Percentiles rank a stretch among this genome's conserved stretches.
Evolutionary conservation across 2,113 vertebrate species (phyloP).

Genomic region (Serilophus lunatus): DNA sequence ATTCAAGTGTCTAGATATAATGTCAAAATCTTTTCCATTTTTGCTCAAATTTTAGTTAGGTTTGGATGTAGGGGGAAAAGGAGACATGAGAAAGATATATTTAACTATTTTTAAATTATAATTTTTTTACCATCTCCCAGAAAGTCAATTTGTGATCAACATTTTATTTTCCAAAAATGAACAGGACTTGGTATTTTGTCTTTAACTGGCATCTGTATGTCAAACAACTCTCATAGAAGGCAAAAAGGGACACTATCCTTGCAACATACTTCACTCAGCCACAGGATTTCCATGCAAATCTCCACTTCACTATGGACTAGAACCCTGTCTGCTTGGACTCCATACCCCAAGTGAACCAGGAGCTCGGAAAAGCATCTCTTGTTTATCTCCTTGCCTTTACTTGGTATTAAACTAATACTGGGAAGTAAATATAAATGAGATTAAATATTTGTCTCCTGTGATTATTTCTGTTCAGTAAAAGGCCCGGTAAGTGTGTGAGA

Average conservation of each 20-base stretch:
- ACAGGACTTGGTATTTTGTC: neutral
- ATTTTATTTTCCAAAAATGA: neutral
- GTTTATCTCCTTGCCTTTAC: neutral
- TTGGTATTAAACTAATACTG: neutral
- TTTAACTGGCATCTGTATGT: neutral
- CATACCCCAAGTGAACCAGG: neutral
- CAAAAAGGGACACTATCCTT: neutral
- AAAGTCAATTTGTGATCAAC: neutral
- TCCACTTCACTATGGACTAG: neutral
- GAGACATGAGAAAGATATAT: neutral
- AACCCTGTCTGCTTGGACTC: neutral
- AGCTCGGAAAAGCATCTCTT: neutral
- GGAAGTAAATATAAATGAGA: neutral
- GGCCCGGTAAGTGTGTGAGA: neutral
- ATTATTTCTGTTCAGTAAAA: neutral
- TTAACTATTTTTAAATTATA: neutral
- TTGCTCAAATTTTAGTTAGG: neutral
- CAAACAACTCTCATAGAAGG: neutral
- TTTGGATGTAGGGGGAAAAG: neutral
- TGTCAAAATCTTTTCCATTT: neutral
- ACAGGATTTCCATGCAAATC: neutral
- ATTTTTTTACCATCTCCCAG: neutral
- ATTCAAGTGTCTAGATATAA: neutral
- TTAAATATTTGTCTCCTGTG: neutral
- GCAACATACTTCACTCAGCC: neutral